Base-by-base conservation (phyloP, 2,888 invertebrate genomes). In the Neocrepidodera transversa region DNA sequence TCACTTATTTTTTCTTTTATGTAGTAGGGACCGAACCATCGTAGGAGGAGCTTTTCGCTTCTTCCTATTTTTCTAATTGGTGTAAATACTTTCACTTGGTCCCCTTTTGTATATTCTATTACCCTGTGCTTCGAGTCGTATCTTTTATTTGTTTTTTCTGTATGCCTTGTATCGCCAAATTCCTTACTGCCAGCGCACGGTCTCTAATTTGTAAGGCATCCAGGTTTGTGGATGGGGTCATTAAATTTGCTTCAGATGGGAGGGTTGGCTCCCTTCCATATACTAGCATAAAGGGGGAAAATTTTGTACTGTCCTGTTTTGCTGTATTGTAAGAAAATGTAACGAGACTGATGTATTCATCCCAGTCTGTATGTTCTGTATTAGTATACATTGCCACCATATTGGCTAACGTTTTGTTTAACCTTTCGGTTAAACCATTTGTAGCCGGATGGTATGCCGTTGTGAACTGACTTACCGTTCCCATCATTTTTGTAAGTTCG, bases 341-440 rank as follows among this genome's bases (percentile, higher is more conserved):
- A 4, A 57, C 57, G 17, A 50, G 40, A 13, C 32, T 28, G 26
- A 38, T 11, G 20, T 55, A 58, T 11, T 30, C 49, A 36, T 54
- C 54, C 58, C 61, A 61, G 18, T 61, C 58, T 8, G 55, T 62
- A 26, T 53, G 58, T 32, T 59, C 16, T 7, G 60, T 62, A 14
- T 64, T 63, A 8, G 61, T 62, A 42, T 62, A 66, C 28, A 62
- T 56, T n/a, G 55, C 42, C 3, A 67, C 14, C 62, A 64, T 60
- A 18, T 69, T 60, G 0, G 59, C 66, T 26, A 23, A 7, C 7
- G 7, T 3, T n/a, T n/a, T n/a, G n/a, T n/a, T n/a, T 6, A 69
- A 42, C 0, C 66, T 71, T 42, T 65, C 61, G 49, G 69, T 69
- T 35, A 65, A 60, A 16, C 67, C 18, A 48, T 67, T 68, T 5